These are phyloP conservation scores for Scolopax bukidnonensis DNA, from an alignment of 2,797 vertebrate species.

Conservation along the genomic window DNA sequence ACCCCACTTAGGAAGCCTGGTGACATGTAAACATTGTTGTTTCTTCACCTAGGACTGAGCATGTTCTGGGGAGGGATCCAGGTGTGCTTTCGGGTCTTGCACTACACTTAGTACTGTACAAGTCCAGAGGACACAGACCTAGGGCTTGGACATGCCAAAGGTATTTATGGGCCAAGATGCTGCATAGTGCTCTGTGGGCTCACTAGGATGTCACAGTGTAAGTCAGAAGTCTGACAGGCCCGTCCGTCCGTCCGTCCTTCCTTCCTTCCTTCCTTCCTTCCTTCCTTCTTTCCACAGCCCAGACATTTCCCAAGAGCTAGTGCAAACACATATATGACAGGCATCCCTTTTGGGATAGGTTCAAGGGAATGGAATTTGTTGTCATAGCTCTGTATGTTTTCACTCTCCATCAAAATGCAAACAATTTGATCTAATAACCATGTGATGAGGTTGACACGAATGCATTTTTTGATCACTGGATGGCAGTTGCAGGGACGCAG, in stretches of 20 bases:
- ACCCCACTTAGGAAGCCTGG: rapidly evolving
- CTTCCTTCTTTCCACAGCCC: neutral
- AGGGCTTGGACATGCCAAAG: neutral
- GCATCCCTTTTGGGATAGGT: neutral
- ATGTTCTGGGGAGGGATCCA: neutral
- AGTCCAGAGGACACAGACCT: neutral
- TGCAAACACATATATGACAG: neutral
- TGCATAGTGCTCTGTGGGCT: neutral
- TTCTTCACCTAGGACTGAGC: neutral
- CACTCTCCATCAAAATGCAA: neutral
- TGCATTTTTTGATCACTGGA: neutral
- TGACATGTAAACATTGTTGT: neutral
- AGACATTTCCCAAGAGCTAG: neutral
- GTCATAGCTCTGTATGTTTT: neutral
- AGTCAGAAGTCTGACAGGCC: neutral
- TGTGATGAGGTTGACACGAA: neutral
- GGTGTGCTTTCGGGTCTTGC: neutral
- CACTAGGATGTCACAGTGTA: neutral
- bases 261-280: neutral
- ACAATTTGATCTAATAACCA: neutral
- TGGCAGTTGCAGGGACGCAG: neutral
- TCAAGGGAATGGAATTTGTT: neutral
- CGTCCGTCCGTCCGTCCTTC: too few species aligned
- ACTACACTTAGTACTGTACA: neutral
- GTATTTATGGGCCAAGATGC: neutral